Percentiles rank a stretch among this genome's conserved stretches.
phyloP scores from a whole-genome alignment of 1,140 invertebrate species.

The Nephila pilipes region DNA sequence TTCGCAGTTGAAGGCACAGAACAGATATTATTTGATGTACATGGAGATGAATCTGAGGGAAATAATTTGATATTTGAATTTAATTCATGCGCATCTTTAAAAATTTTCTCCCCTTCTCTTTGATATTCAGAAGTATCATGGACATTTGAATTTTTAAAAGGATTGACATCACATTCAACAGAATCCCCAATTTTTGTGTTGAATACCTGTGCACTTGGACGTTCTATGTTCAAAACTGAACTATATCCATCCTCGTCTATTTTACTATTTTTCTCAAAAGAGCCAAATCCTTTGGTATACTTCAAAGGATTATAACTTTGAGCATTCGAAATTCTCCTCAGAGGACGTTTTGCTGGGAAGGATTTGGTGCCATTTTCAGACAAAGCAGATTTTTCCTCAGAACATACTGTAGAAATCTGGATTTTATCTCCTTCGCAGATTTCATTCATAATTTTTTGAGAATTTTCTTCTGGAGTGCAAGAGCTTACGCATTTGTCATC shows the following conservation, averaged over 20 bases:
- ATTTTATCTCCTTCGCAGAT: not conserved
- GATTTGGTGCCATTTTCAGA: not conserved
- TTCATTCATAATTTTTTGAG: not conserved
- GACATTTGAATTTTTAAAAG: not conserved
- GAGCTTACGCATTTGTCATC: not conserved
- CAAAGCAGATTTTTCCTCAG: not conserved
- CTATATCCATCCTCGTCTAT: not conserved
- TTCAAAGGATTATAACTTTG: not conserved
- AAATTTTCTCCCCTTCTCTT: not conserved
- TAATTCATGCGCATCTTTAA: not conserved
- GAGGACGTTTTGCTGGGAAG: not conserved
- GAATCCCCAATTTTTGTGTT: not conserved
- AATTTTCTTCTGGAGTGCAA: not conserved
- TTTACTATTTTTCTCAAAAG: not conserved
- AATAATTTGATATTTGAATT: not conserved
- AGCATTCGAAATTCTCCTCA: constrained; percentile 16
- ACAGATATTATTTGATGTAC: no score
- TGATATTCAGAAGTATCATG: not conserved
- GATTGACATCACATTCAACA: not conserved
- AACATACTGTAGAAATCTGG: not conserved
- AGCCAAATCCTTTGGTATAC: not conserved
- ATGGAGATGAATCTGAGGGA: not conserved
- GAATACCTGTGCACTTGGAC: not conserved
- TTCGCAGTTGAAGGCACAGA: no score
- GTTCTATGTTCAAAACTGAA: not conserved